Percentiles rank a stretch among this genome's conserved stretches.
phyloP scores from a whole-genome alignment of 2,888 invertebrate species.

The Alcis repandata region DNA sequence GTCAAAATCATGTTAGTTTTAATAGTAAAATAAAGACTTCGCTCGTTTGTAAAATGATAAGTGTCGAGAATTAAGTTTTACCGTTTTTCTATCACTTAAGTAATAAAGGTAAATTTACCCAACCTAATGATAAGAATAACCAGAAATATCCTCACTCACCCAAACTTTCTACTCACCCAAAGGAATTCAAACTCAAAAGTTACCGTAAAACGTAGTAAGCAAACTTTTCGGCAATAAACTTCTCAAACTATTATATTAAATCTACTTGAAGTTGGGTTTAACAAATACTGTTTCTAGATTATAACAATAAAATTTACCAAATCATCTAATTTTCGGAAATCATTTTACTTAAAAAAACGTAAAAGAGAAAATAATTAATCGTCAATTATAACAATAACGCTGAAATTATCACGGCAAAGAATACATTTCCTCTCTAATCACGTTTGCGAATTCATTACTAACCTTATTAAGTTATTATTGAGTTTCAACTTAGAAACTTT shows the following conservation, averaged over 20 bases:
- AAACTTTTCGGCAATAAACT: neutral
- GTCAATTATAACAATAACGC: no score
- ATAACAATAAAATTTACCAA: neutral
- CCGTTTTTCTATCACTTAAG: neutral
- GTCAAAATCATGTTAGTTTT: no score
- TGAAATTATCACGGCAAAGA: no score
- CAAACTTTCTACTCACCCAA: neutral
- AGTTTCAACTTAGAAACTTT: conserved; percentile 2
- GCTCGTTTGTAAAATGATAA: no score
- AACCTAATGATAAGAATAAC: neutral
- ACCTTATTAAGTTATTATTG: neutral
- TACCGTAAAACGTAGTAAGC: neutral
- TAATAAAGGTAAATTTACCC: neutral
- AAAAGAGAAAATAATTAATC: no score
- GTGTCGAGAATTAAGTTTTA: no score
- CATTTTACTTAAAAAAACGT: no score
- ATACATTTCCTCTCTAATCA: neutral
- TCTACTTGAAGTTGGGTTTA: no score
- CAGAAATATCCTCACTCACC: neutral
- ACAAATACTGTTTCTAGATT: neutral
- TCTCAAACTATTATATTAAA: no score
- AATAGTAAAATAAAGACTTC: no score
- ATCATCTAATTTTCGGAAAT: neutral
- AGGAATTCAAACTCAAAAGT: neutral
- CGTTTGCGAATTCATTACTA: neutral